Percentiles rank a stretch among this genome's conserved stretches.
Evolutionary conservation across 2,113 vertebrate species (phyloP).

Genomic region (Ranitomeya imitator): DNA sequence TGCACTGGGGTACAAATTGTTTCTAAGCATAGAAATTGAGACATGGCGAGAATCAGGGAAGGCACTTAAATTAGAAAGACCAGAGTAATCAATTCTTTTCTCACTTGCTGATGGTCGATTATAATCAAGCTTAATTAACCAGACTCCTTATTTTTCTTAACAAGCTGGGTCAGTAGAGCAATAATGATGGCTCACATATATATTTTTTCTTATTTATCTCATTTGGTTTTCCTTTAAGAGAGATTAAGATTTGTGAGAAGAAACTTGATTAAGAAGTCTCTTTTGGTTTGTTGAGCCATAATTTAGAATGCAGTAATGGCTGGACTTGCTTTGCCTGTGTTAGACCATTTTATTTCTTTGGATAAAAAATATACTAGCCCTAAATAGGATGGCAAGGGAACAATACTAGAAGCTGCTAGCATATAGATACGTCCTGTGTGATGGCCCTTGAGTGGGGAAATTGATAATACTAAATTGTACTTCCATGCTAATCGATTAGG

Average conservation of each 20-base stretch:
- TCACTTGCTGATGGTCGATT: slow-evolving; percentile 54
- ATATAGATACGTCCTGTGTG: not conserved
- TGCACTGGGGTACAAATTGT: slow-evolving; percentile 12
- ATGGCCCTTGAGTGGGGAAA: too few relatives aligned
- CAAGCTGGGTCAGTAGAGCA: slow-evolving; percentile 38
- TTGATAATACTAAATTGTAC: too few relatives aligned
- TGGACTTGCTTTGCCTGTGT: not conserved
- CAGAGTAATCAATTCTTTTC: slow-evolving; percentile 49
- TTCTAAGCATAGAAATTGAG: slow-evolving; percentile 25
- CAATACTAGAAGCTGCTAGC: too few relatives aligned
- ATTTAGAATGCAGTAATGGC: slow-evolving; percentile 17
- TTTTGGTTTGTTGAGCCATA: not conserved
- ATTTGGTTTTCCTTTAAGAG: slow-evolving; percentile 23
- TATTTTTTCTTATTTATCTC: slow-evolving; percentile 42
- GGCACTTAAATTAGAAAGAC: slow-evolving; percentile 51
- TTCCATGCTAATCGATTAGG: too few relatives aligned
- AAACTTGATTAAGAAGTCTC: slow-evolving; percentile 36
- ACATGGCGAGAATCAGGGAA: slow-evolving; percentile 6
- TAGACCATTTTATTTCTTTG: slow-evolving; percentile 9
- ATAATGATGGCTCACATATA: slow-evolving; percentile 27
- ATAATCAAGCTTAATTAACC: slow-evolving; percentile 58
- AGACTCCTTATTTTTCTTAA: slow-evolving; percentile 39
- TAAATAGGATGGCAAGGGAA: too few relatives aligned
- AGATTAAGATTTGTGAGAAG: slow-evolving; percentile 41
- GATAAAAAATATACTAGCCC: not conserved